Base-by-base conservation (phyloP, 2,113 vertebrate species). In the Oostethus manadensis region DNA sequence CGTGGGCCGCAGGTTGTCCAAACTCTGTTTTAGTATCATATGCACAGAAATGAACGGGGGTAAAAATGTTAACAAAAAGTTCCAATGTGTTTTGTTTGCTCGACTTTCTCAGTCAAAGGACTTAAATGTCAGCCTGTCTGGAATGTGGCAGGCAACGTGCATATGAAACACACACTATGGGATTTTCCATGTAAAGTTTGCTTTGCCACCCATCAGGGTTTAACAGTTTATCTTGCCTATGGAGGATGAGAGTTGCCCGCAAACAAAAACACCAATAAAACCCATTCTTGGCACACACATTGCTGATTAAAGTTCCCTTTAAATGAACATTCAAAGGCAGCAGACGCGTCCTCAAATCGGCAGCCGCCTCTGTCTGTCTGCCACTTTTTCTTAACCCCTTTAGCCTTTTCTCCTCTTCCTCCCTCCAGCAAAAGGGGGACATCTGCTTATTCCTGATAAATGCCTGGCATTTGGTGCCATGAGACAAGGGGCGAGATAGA, bases 401-500 rank as follows among this genome's bases (percentile, higher is more conserved):
- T 53, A 42, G 55, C 66, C 60, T 49, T 60, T 67, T 65, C 62
- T 69, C 54, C 59, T 29, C 51, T 58, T 26, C 26, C 68, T 73
- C 80, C 74, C 71, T 23, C 47, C 33, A 80, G 80, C 72, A 64
- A 80, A n/a, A 74, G 66, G 58, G 73, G 73, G 71, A 79, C 82
- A 79, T 81, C 84, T 86, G 86, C 81, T 81, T 77, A 77, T 74
- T 72, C 72, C 82, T 75, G 86, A 89, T 88, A 87, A 87, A 89
- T 70, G 73, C 43, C 74, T 86, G 84, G 81, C 77, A 88, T 87
- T 88, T 88, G 81, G 74, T 58, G 68, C 62, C 8, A 67, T 56
- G 65, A 77, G 79, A 73, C 66, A 68, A 59, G 73, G 38, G 44
- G 58, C 60, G 66, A 44, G 45, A 72, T n/a, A 6, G 58, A 13